Percentiles rank a stretch among this genome's conserved stretches.
Conservation (phyloP, 2,888 invertebrate genomes). For the Troides helena region DNA sequence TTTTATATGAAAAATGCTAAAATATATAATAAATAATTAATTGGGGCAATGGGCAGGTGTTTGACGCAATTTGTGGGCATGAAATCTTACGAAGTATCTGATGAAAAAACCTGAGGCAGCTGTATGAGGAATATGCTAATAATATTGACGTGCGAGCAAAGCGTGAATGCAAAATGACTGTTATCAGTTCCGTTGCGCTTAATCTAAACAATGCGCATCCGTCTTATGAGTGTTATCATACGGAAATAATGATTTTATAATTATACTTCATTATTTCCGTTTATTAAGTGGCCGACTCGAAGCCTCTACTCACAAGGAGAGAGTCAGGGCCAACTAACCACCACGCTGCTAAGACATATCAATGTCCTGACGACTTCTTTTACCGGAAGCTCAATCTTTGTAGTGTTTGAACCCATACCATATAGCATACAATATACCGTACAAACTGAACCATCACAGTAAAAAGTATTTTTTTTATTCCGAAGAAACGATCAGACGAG, state of each 20-base stretch:
- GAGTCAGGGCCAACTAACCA: no score
- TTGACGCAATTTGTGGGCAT: background rate
- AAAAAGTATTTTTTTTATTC: no score
- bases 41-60: slow-evolving; percentile 1
- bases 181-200: slow-evolving; percentile 25
- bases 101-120: slow-evolving; percentile 9
- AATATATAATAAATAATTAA: background rate
- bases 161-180: slow-evolving; percentile 16
- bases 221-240: slow-evolving; percentile 30
- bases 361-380: no score
- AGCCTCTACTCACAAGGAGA: no score
- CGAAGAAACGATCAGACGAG: no score
- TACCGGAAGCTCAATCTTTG: no score
- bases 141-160: slow-evolving; percentile 16
- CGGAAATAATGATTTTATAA: slow-evolving; percentile 30
- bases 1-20: background rate
- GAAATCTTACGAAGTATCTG: slow-evolving; percentile 6
- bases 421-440: no score
- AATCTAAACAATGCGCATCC: slow-evolving; percentile 24
- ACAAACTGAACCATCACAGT: no score
- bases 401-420: no score
- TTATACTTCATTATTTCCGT: slow-evolving; percentile 13
- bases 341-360: no score
- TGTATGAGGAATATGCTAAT: slow-evolving; percentile 18
- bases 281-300: background rate